Base-by-base conservation (phyloP, 2,113 vertebrate species). In the Phylloscopus whistleri region DNA sequence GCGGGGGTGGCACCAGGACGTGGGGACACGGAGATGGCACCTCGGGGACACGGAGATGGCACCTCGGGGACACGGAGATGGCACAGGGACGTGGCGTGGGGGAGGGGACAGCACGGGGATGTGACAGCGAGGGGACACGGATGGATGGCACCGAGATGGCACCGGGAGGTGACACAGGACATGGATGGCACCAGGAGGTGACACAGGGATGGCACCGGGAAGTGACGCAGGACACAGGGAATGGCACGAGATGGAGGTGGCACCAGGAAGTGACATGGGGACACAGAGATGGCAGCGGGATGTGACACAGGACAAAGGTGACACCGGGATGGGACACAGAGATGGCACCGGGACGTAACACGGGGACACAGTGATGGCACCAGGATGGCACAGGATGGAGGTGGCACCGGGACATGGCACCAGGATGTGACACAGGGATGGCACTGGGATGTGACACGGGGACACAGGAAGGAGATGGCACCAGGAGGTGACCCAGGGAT, bases 141-240 rank as follows among this genome's bases (percentile, higher is more conserved):
- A 11, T 23, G 26, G 31, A 55, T 35, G 76, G 76, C 48, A 79
- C n/a, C 0, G 44, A 13, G n/a, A 11, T 49, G 73, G 73, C 67
- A 49, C 18, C 7, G 2, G 51, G 28, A 74, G 1, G 2, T 7
- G n/a, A n/a, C n/a, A n/a, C n/a, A n/a, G n/a, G n/a, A n/a, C n/a
- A n/a, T n/a, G n/a, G n/a, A n/a, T n/a, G n/a, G n/a, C n/a, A n/a
- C n/a, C n/a, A n/a, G n/a, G n/a, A n/a, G n/a, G n/a, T n/a, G 49
- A 21, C 19, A 46, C 44, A 46, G 23, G 23, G 24, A 11, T 27
- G 26, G 14, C 48, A 24, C 48, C 24, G 14, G 22, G 48, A 49
- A 5, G 44, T 46, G 44, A 46, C 44, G 20, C 44, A 20, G 23
- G 24, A 24, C 23, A 26, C 14, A 2, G 48, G 26, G 15, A 5